Base-by-base conservation (phyloP, 2,797 vertebrate species). In the Rhabdomys pumilio region DNA sequence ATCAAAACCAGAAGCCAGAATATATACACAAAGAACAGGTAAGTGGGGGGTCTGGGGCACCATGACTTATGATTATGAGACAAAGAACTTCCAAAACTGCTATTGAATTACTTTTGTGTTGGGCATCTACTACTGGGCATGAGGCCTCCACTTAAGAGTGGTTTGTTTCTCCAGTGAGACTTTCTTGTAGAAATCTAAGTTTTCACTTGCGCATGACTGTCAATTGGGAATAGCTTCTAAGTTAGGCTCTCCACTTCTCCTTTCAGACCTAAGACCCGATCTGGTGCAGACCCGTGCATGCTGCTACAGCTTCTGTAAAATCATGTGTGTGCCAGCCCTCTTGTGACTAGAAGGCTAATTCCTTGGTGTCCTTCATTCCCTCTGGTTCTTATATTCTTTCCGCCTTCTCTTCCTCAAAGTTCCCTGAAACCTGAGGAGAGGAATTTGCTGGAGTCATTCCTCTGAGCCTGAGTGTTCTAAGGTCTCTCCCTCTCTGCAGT, bases 41-140 rank as follows among this genome's bases (percentile, higher is more conserved):
- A 22, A 81, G 53, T 80, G 20, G 34, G 10, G 20, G 19, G 0
- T 5, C 0, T 11, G 22, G 6, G 22, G 6, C 20, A n/a, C 9
- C 59, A 6, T 6, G 5, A 31, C 41, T 84, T 63, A 83, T 14
- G 4, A 83, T 63, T 31, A 29, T 44, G 26, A 84, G 29, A 63
- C 3, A 63, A 84, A 84, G 15, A 31, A 47, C 38, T 65, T 31
- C 14, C 59, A 63, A 6, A 63, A 61, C 19, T 63, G 81, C 22
- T 26, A 8, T 47, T 63, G 59, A 84, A 63, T 84, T 63, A 31
- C 38, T 44, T 83, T 44, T 44, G 57, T 19, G 38, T 63, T 63
- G 24, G 55, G 38, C 6, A 41, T 61, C 57, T 10, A 82, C 7
- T 82, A 24, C 22, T 82, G 22, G 80, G 6, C 55, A 26, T 59